Base-by-base conservation (phyloP, 2,113 vertebrate genomes). In the Pristiophorus japonicus region DNA sequence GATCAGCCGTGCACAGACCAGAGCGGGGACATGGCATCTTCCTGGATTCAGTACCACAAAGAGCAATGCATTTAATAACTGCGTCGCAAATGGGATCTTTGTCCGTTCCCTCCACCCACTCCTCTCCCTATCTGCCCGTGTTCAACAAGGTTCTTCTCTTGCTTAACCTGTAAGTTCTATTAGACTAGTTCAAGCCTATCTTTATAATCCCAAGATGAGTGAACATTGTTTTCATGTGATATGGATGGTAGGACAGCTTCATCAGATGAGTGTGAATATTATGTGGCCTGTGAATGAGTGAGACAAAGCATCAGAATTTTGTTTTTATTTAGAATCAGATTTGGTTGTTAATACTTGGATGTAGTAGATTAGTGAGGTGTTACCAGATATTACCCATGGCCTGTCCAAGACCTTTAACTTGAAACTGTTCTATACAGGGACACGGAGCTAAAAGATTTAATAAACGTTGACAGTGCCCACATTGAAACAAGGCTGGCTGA, bases 381-480 rank as follows among this genome's bases (percentile, higher is more conserved):
- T 88, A 55, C 75, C 24, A 88, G 47, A 55, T 92, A 65, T 22
- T 63, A 38, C 18, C 62, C 59, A 81, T 20, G 34, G 59, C 59
- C 30, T 62, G 12, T 38, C 4, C 34, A 62, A 20, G 88, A 62
- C 34, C 75, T 42, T 81, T 81, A 18, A 27, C 34, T 38, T 91
- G n/a, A 63, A 34, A 34, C 12, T 91, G 84, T 55, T 87, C 85
- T 59, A 5, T 24, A 8, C 18, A 7, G 59, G 88, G 16, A 63
- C 88, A 92, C 7, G 7, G 51, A 62, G 87, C 55, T 91, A 22
- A n/a, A 62, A 38, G 88, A 92, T 63, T 30, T 92, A 92, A 92
- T 92, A 92, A 92, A 92, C 65, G 34, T 63, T 63, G 88, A 63
- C 59, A 63, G 88, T 92, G 59, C 62, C 88, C 47, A 90, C 51